Evolutionary conservation across 2,888 invertebrate genomes (phyloP).

Genomic region (Meganola albula): DNA sequence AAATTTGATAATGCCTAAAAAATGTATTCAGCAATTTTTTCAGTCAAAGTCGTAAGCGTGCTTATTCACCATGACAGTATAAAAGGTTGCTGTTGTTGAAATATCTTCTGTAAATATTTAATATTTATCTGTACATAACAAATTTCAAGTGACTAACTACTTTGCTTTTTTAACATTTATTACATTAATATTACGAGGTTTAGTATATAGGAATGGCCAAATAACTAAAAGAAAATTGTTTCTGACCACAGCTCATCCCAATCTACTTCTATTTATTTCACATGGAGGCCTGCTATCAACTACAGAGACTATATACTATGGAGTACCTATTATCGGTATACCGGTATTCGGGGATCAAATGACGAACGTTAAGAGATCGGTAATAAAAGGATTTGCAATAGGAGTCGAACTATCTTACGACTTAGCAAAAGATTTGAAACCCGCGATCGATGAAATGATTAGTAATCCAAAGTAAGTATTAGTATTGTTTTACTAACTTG

Average conservation of each 20-base stretch:
- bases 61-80: too few species aligned
- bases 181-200: too few species aligned
- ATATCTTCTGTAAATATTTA: neutral
- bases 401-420: constrained; percentile 32
- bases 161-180: too few species aligned
- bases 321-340: constrained; percentile 43
- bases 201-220: too few species aligned
- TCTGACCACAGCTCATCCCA: constrained; percentile 47
- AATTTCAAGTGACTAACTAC: neutral
- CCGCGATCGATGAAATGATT: constrained; percentile 29
- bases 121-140: neutral
- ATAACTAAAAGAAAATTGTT: too few species aligned
- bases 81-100: too few species aligned
- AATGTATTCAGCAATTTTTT: too few species aligned
- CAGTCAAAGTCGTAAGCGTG: too few species aligned
- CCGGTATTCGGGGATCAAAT: constrained; percentile 46
- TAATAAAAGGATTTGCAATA: constrained; percentile 35
- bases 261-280: constrained; percentile 37
- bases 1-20: too few species aligned
- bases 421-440: constrained; percentile 28
- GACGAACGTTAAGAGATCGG: constrained; percentile 33
- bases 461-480: constrained; percentile 26
- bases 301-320: constrained; percentile 41
- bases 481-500: too few species aligned
- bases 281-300: constrained; percentile 46